Base-by-base conservation (phyloP, 2,888 invertebrate genomes). In the Rotaria socialis region DNA sequence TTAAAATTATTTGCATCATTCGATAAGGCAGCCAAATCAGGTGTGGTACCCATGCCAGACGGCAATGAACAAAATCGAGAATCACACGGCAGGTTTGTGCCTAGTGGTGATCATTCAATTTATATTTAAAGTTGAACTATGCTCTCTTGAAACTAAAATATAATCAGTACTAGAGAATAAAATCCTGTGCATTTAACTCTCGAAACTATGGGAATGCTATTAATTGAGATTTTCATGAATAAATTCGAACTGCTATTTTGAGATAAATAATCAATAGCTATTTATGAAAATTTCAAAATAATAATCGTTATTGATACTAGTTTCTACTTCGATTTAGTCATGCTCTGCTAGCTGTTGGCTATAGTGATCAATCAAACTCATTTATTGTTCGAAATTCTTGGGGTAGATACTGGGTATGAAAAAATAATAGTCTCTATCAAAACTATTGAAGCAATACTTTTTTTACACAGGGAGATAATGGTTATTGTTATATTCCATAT, bases 1-100 rank as follows among this genome's bases (percentile, higher is more conserved):
- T 47, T 80, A n/a, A 80, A 47, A 80, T 80, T 80, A 47, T 80
- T 80, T 47, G n/a, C 43, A 22, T 80, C 80, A 80, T 80, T 80
- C 35, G 80, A 80, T 47, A 80, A 80, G 14, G 80, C 80, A 47
- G 22, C 80, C 8, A 19, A 43, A 24, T 24, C 80, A 47, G 80
- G 80, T 11, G 47, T 80, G 43, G 80, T 80, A n/a, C 80, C 80
- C 35, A 80, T 47, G 47, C 80, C 80, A 52, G 14, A 10, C 10
- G 47, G n/a, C 35, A 0, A 6, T 22, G 80, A 80, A 80, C 43
- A 47, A 80, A n/a, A 47, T 80, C 80, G 80, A 47, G 24, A 80
- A 80, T 47, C 80, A 24, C 80, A 80, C n/a, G 80, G 80, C 43
- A 80, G 80, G 80, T 80, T 24, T 27, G 74, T 74, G 2, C 22